Evolutionary conservation across 2,888 invertebrate genomes (phyloP).

Genomic region (Amblyteles armatorius): DNA sequence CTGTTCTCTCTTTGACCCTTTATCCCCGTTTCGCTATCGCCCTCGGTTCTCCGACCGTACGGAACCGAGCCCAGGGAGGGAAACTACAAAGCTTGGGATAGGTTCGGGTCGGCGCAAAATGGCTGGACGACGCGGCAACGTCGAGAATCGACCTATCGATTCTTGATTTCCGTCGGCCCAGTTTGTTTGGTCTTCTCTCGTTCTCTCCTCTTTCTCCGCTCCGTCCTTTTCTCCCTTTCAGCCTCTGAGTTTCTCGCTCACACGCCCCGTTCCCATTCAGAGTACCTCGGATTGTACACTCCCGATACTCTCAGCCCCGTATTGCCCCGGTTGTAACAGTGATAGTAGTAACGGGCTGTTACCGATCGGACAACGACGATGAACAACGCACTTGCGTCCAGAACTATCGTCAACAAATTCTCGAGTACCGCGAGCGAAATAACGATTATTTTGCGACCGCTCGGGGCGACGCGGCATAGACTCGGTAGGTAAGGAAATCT

Average conservation of each 20-base stretch:
- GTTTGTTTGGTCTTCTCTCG: conserved; percentile 45
- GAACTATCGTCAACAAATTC: not conserved
- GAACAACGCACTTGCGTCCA: not conserved
- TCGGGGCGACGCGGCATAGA: too few relatives aligned
- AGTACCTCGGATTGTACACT: conserved; percentile 16
- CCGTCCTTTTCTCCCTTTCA: conserved; percentile 20
- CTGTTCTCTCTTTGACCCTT: conserved; percentile 34
- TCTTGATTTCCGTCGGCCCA: conserved; percentile 70
- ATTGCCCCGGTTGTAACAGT: not conserved
- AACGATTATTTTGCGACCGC: not conserved
- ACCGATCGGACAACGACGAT: conserved; percentile 20
- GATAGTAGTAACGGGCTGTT: conserved; percentile 24
- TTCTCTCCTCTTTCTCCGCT: not conserved
- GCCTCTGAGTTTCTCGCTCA: not conserved
- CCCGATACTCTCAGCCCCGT: conserved; percentile 13
- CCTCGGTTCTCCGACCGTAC: conserved; percentile 15
- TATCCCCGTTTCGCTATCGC: conserved; percentile 28
- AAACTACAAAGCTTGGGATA: conserved; percentile 61
- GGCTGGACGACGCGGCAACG: conserved; percentile 50
- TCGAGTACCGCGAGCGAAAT: not conserved
- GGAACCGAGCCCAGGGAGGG: conserved; percentile 12
- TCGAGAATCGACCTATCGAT: conserved; percentile 69
- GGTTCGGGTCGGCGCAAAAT: conserved; percentile 65
- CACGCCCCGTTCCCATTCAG: conserved; percentile 42
- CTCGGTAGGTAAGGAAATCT: too few relatives aligned